Conservation (phyloP, 2,888 invertebrate species). For the Miltochrista miniata region DNA sequence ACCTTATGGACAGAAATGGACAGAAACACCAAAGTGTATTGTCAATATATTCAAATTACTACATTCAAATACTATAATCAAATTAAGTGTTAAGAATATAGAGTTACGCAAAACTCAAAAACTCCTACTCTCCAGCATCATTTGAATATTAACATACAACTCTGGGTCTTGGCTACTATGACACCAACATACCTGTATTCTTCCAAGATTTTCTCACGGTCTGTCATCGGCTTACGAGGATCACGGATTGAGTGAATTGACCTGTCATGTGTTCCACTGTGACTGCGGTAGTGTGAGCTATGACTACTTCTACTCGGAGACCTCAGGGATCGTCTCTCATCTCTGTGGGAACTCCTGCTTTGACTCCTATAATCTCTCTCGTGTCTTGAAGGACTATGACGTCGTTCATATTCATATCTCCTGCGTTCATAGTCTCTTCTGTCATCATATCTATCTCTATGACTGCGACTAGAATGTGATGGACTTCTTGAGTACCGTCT, state of each 20-base stretch:
- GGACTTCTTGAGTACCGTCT: conserved; percentile 34
- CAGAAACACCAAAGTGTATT: too few relatives aligned
- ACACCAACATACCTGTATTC: conserved; percentile 60
- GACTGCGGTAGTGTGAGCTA: conserved; percentile 32
- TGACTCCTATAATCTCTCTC: conserved; percentile 47
- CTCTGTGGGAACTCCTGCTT: conserved; percentile 36
- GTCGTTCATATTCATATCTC: conserved; percentile 51
- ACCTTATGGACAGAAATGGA: too few relatives aligned
- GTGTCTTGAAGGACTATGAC: conserved; percentile 43
- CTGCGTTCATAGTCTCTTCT: conserved; percentile 52
- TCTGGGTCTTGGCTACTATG: too few relatives aligned
- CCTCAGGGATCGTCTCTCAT: conserved; percentile 30
- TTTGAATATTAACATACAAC: too few relatives aligned
- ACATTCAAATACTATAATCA: too few relatives aligned
- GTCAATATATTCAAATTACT: too few relatives aligned
- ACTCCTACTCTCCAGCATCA: too few relatives aligned
- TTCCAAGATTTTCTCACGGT: conserved; percentile 73
- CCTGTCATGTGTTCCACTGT: conserved; percentile 40
- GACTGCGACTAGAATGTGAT: conserved; percentile 44
- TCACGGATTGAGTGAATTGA: conserved; percentile 43
- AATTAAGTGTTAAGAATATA: too few relatives aligned
- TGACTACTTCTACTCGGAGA: conserved; percentile 51
- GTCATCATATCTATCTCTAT: conserved; percentile 35
- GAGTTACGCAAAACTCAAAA: too few relatives aligned
- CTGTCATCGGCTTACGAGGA: conserved; percentile 57